A percentile compares a stretch with the other conserved stretches of the same genome.
phyloP scores from a whole-genome alignment of 2,113 vertebrate genomes.

The Gavia stellata region DNA sequence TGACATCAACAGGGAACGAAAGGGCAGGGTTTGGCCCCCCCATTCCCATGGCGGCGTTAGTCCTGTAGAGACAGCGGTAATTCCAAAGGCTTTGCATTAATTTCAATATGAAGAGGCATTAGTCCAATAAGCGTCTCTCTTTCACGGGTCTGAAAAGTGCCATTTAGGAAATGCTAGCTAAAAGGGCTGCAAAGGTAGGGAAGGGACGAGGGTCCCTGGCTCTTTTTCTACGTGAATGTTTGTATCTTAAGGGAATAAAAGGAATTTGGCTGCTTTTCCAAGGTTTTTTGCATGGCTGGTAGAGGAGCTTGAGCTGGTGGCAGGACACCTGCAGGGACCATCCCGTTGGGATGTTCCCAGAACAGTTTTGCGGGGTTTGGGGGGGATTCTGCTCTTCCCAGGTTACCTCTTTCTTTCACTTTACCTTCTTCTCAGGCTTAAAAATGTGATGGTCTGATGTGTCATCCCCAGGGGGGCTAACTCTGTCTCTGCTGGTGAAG shows the following conservation, averaged over 20 bases:
- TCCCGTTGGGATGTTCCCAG: neutral
- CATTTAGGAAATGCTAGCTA: neutral
- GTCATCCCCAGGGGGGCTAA: neutral
- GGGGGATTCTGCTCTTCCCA: neutral
- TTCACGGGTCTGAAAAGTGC: neutral
- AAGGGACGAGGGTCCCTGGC: neutral
- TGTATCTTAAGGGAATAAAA: neutral
- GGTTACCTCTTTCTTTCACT: neutral
- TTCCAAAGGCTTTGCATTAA: neutral
- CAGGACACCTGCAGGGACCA: rapidly evolving
- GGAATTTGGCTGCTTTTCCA: neutral
- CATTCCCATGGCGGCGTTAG: neutral
- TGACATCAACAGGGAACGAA: neutral
- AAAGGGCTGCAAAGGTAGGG: neutral
- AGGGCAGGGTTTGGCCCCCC: neutral
- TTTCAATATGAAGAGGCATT: conserved; percentile 19
- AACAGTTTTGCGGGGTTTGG: neutral
- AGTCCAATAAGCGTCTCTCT: neutral
- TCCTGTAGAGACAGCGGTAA: neutral
- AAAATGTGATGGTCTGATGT: neutral
- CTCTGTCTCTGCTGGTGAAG: neutral
- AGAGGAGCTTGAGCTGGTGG: neutral
- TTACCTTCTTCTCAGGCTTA: neutral
- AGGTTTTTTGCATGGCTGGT: neutral
- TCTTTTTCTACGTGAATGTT: neutral